phyloP scores from a whole-genome alignment of 2,888 invertebrate species.

The Tryphoninae sp. region DNA sequence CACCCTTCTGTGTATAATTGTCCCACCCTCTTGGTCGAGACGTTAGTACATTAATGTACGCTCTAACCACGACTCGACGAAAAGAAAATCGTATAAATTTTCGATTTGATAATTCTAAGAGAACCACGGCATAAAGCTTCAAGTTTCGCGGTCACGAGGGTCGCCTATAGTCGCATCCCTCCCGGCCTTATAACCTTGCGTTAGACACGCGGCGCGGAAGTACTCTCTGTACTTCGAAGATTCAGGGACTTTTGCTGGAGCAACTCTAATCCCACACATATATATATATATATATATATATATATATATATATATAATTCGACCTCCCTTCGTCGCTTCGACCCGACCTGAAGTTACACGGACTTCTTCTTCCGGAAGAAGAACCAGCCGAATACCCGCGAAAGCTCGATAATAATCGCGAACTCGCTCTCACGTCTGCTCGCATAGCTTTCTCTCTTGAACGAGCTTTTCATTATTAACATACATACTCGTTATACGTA shows the following conservation, averaged over 20 bases:
- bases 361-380: conserved; percentile 63
- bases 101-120: conserved; percentile 78
- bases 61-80: conserved; percentile 6
- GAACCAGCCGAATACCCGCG: conserved; percentile 55
- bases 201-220: conserved; percentile 65
- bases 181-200: conserved; percentile 11
- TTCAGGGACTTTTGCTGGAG: conserved; percentile 79
- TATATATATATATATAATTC: conserved; percentile 34
- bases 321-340: conserved; percentile 44
- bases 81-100: conserved; percentile 75
- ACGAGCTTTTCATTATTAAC: conserved; percentile 48
- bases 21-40: background rate
- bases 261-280: conserved; percentile 76
- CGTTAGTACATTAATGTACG: background rate
- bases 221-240: conserved; percentile 71
- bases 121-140: conserved; percentile 78
- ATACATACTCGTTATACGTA: background rate
- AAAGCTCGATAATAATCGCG: conserved; percentile 63
- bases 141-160: conserved; percentile 74
- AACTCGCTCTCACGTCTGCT: conserved; percentile 31
- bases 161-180: conserved; percentile 43
- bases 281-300: conserved; percentile 62
- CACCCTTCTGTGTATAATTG: background rate
- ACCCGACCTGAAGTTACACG: conserved; percentile 49
- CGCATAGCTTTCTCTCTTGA: conserved; percentile 34